Percentiles rank a stretch among this genome's conserved stretches.
These are phyloP conservation scores for Sibirionetta formosa DNA, from an alignment of 2,797 vertebrate species.

Conservation along the genomic window DNA sequence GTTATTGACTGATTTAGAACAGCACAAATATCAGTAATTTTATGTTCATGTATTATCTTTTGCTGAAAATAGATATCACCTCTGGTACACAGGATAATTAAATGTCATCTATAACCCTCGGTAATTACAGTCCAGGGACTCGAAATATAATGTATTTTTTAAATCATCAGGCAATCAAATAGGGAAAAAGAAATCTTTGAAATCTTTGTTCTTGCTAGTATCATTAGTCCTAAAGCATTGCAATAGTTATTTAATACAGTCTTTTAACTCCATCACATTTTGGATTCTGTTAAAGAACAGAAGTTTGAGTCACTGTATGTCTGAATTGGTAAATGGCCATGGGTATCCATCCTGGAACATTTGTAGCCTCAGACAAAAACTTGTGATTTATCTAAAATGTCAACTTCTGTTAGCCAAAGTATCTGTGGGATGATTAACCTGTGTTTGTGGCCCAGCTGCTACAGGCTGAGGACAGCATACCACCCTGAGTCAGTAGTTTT, in stretches of 20 bases:
- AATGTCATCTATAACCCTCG: background rate
- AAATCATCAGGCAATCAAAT: background rate
- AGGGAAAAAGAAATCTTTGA: background rate
- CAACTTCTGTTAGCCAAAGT: background rate
- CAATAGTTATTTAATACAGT: background rate
- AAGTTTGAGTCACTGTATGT: rapidly evolving
- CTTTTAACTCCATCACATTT: background rate
- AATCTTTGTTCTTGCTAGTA: background rate
- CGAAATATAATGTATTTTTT: background rate
- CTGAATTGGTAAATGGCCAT: background rate
- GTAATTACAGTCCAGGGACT: background rate
- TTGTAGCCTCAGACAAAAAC: background rate
- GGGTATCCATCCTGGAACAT: background rate
- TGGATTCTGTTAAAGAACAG: background rate
- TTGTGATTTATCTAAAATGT: background rate
- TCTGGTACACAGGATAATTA: background rate
- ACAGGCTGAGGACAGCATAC: background rate
- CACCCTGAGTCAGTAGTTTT: background rate
- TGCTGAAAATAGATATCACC: background rate
- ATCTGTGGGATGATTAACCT: background rate
- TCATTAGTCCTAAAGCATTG: background rate
- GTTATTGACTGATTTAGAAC: background rate
- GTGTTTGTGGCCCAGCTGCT: background rate
- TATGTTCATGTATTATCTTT: background rate
- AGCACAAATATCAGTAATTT: background rate